These are phyloP conservation scores for Siderastrea radians DNA, from an alignment of 92 coral and sea anemone species.

Conservation along the genomic window DNA sequence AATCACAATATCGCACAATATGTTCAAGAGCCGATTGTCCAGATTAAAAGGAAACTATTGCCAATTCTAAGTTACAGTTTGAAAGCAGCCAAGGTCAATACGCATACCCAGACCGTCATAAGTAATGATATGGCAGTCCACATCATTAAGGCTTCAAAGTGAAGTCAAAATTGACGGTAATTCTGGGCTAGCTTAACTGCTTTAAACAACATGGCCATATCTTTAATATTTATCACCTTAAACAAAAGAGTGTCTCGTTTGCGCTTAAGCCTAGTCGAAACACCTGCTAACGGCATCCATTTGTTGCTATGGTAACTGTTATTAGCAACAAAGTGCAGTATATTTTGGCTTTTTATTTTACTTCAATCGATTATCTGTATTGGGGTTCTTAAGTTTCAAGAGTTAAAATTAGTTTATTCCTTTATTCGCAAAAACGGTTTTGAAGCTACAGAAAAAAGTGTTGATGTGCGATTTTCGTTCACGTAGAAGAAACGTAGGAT, in stretches of 20 bases:
- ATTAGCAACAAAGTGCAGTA: background rate
- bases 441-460: background rate
- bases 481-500: background rate
- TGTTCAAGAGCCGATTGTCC: too few species aligned
- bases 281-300: slow-evolving; percentile 29
- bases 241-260: background rate
- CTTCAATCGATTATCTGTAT: background rate
- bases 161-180: too few species aligned
- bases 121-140: too few species aligned
- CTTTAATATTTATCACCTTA: slow-evolving; percentile 2
- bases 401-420: background rate
- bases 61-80: too few species aligned
- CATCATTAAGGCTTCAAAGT: too few species aligned
- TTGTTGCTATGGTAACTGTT: slow-evolving; percentile 18
- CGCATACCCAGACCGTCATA: too few species aligned
- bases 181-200: too few species aligned
- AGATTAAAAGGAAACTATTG: too few species aligned
- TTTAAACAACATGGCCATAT: too few species aligned
- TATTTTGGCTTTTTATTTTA: background rate
- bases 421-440: background rate
- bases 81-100: too few species aligned
- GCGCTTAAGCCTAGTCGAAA: background rate
- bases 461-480: background rate
- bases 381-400: background rate
- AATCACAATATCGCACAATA: too few species aligned